Conservation (phyloP, 35 echinoderm and acorn worm genomes). For the Ophiothrix spiculata region DNA sequence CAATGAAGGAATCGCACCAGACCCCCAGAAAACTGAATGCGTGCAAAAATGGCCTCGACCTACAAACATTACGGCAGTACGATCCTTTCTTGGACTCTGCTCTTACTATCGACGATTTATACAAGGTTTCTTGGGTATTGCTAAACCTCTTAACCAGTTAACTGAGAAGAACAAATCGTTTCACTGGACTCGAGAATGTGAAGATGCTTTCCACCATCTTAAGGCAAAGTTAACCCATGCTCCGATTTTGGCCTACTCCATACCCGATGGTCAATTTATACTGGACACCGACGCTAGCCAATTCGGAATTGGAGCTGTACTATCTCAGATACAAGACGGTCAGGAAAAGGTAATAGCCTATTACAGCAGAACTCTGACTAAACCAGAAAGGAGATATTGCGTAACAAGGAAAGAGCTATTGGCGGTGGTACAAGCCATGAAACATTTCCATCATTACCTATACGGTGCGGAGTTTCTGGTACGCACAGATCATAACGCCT, state of each 20-base stretch:
- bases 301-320: not conserved
- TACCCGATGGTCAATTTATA: no score
- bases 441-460: constrained; percentile 39
- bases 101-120: constrained; percentile 40
- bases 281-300: no score
- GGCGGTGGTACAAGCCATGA: constrained; percentile 31
- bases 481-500: constrained; percentile 32
- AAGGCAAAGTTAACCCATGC: not conserved
- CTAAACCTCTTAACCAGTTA: not conserved
- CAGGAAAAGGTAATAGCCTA: constrained; percentile 13
- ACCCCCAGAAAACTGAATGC: constrained; percentile 22
- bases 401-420: constrained; percentile 38
- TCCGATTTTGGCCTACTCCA: constrained; percentile 30
- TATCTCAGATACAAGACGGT: not conserved
- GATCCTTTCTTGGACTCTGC: constrained; percentile 31
- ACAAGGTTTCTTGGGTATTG: constrained; percentile 7
- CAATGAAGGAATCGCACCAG: constrained; percentile 18
- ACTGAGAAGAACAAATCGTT: constrained; percentile 22
- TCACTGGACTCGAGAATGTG: constrained; percentile 17
- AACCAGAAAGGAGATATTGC: constrained; percentile 14
- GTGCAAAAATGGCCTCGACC: constrained; percentile 34
- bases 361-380: constrained; percentile 24
- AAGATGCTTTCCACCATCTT: constrained; percentile 10
- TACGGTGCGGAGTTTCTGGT: constrained; percentile 8
- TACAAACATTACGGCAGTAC: constrained; percentile 6